These are phyloP conservation scores for Idaea aversata DNA, from an alignment of 2,888 invertebrate genomes.

Conservation along the genomic window DNA sequence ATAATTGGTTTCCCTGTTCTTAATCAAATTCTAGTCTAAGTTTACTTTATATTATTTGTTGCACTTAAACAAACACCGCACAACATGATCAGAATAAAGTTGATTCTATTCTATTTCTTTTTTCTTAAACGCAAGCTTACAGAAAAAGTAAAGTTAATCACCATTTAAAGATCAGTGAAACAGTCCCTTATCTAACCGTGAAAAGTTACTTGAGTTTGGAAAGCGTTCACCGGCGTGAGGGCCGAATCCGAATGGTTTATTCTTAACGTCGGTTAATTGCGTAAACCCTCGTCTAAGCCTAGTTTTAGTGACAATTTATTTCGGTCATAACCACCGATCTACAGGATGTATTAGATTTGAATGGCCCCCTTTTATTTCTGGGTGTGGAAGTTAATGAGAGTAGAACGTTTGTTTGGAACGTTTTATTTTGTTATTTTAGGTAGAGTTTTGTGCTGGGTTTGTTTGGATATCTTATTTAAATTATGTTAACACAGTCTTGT, in stretches of 20 bases:
- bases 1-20: too few relatives aligned
- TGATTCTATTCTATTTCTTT: too few relatives aligned
- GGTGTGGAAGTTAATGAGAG: not conserved
- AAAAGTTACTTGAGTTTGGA: conserved; percentile 43
- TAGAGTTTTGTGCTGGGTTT: not conserved
- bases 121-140: not conserved
- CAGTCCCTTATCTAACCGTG: conserved; percentile 33
- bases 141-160: conserved; percentile 3
- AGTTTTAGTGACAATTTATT: conserved; percentile 75
- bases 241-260: conserved; percentile 69
- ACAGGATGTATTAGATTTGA: conserved; percentile 46
- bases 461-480: not conserved
- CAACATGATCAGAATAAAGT: too few relatives aligned
- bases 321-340: conserved; percentile 49
- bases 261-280: conserved; percentile 75
- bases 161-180: conserved; percentile 17
- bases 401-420: not conserved
- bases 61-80: too few relatives aligned
- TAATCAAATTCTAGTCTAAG: too few relatives aligned
- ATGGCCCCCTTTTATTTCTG: conserved; percentile 20
- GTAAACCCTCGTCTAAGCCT: conserved; percentile 73
- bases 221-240: conserved; percentile 39
- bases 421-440: not conserved
- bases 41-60: too few relatives aligned
- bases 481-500: too few relatives aligned